phyloP scores from a whole-genome alignment of 2,113 vertebrate genomes.

The Epinephelus fuscoguttatus region DNA sequence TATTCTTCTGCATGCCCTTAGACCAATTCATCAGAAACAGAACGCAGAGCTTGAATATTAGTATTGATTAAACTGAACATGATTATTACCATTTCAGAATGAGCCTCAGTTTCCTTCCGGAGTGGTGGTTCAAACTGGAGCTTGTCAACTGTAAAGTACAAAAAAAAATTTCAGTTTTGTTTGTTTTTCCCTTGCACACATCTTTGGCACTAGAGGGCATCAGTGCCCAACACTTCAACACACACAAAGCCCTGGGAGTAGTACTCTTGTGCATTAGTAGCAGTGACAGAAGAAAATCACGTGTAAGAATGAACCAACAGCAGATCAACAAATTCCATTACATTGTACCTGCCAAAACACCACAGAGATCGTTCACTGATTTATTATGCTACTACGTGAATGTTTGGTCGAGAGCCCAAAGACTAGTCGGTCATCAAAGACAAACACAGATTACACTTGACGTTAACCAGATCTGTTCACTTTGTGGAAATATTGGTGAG shows the following conservation, averaged over 20 bases:
- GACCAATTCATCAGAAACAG: neutral
- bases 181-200: slow-evolving; percentile 1
- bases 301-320: slow-evolving; percentile 20
- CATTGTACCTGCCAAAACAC: slow-evolving; percentile 21
- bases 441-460: slow-evolving; percentile 49
- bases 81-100: slow-evolving; percentile 91
- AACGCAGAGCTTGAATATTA: neutral
- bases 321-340: slow-evolving; percentile 31
- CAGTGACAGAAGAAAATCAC: slow-evolving; percentile 17
- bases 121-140: slow-evolving; percentile 95
- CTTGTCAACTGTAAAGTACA: slow-evolving; percentile 91
- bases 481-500: slow-evolving; percentile 21
- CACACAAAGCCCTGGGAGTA: slow-evolving; percentile 8
- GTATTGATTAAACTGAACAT: neutral
- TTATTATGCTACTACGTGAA: slow-evolving; percentile 14
- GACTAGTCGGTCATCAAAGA: slow-evolving; percentile 28
- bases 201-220: slow-evolving; percentile 73
- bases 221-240: slow-evolving; percentile 40
- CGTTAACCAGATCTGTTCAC: slow-evolving; percentile 41
- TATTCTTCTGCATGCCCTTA: neutral
- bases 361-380: slow-evolving; percentile 13
- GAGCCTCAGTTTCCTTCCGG: slow-evolving; percentile 95
- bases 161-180: slow-evolving; percentile 19
- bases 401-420: slow-evolving; percentile 42
- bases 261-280: slow-evolving; percentile 3